These are phyloP conservation scores for Myotis planiceps DNA, from an alignment of 2,797 vertebrate genomes.

Conservation along the genomic window DNA sequence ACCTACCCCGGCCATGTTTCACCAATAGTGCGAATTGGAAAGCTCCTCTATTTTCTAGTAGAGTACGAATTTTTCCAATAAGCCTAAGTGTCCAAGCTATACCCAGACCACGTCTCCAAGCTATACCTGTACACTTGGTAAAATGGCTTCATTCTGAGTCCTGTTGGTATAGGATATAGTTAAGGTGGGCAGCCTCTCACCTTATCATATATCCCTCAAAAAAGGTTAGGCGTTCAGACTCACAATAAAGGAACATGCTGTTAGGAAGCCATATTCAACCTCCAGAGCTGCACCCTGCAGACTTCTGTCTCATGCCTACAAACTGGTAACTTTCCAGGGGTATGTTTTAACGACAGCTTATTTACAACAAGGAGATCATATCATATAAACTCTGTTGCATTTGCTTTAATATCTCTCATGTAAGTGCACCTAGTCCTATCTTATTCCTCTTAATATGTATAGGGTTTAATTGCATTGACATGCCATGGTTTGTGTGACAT, in stretches of 20 bases:
- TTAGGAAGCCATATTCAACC: not conserved
- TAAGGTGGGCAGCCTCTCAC: not conserved
- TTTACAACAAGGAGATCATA: not conserved
- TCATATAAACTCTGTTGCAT: not conserved
- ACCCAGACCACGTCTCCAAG: not conserved
- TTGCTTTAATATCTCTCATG: not conserved
- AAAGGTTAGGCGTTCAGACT: not conserved
- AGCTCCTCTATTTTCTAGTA: not conserved
- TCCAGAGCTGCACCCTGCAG: not conserved
- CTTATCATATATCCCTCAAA: not conserved
- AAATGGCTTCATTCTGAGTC: not conserved
- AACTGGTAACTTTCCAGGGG: not conserved
- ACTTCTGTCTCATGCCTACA: not conserved
- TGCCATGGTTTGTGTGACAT: not conserved
- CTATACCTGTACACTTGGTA: not conserved
- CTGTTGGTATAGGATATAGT: not conserved
- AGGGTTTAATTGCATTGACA: not conserved
- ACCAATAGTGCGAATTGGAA: not conserved
- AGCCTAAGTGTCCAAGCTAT: not conserved
- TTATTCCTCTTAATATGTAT: not conserved
- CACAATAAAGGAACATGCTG: not conserved
- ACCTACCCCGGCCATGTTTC: not conserved
- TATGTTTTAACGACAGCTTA: not conserved
- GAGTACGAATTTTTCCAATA: not conserved
- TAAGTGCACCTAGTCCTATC: not conserved